These are phyloP conservation scores for Drosophila eohydei DNA, from an alignment of 2,888 invertebrate species.

Conservation along the genomic window DNA sequence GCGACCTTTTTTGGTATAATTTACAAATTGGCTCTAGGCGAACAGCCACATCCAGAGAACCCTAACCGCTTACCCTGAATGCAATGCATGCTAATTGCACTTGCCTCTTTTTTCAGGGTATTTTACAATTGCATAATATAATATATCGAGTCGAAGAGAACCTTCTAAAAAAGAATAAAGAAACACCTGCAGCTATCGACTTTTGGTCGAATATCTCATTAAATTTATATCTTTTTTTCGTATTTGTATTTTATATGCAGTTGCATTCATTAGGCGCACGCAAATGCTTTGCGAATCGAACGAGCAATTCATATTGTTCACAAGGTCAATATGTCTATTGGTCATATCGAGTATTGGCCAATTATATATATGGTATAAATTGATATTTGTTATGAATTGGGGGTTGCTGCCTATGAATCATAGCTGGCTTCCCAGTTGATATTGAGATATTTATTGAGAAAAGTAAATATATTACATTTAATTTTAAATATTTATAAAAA, in stretches of 20 bases:
- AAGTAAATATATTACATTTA: background rate
- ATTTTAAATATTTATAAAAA: background rate
- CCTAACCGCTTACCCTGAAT: slow-evolving; percentile 23
- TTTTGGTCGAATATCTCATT: slow-evolving; percentile 46
- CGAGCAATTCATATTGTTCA: slow-evolving; percentile 25
- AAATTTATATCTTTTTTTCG: slow-evolving; percentile 34
- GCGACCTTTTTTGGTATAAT: slow-evolving; percentile 72
- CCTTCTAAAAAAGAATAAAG: slow-evolving; percentile 14
- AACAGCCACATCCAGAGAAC: slow-evolving; percentile 29
- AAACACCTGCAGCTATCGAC: slow-evolving; percentile 65
- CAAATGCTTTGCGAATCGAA: slow-evolving; percentile 57
- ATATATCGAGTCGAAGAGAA: slow-evolving; percentile 15
- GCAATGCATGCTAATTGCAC: slow-evolving; percentile 63
- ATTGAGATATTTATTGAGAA: background rate
- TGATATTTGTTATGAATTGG: background rate
- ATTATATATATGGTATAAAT: slow-evolving; percentile 1
- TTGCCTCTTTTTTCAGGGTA: slow-evolving; percentile 19
- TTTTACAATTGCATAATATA: slow-evolving; percentile 50
- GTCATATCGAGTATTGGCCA: slow-evolving; percentile 16
- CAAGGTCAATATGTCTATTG: slow-evolving; percentile 38
- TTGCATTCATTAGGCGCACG: slow-evolving; percentile 73
- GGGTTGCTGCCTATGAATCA: slow-evolving; percentile 9
- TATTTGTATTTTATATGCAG: slow-evolving; percentile 24
- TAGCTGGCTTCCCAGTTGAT: background rate
- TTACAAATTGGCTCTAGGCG: slow-evolving; percentile 68